Conservation (phyloP, 2,888 invertebrate species). For the Acanthococcus lagerstroemiae region DNA sequence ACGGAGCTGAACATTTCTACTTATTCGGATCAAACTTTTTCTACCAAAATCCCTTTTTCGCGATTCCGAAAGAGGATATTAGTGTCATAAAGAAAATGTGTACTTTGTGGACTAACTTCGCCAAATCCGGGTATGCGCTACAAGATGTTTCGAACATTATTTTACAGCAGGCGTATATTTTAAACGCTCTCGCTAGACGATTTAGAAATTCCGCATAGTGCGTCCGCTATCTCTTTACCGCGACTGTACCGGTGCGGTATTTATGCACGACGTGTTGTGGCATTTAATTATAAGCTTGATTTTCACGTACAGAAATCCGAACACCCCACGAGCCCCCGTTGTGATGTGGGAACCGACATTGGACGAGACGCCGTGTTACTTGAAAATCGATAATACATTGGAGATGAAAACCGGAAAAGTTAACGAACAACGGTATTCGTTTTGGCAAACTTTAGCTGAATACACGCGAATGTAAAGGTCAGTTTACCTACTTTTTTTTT, state of each 20-base stretch:
- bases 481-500: too few relatives aligned
- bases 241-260: too few relatives aligned
- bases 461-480: neutral
- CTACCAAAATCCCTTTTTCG: neutral
- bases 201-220: too few relatives aligned
- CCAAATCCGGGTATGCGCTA: constrained; percentile 58
- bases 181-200: too few relatives aligned
- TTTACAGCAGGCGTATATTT: neutral
- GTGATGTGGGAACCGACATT: constrained; percentile 1
- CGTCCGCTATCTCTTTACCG: too few relatives aligned
- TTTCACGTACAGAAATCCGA: constrained; percentile 7
- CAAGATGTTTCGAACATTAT: neutral
- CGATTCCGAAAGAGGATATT: constrained; percentile 40
- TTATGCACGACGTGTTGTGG: neutral
- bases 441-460: neutral
- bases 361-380: neutral
- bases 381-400: constrained; percentile 7
- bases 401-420: constrained; percentile 1
- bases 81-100: constrained; percentile 53
- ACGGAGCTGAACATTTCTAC: constrained; percentile 15
- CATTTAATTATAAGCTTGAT: neutral
- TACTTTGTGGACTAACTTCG: constrained; percentile 66
- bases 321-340: neutral
- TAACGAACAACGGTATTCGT: constrained; percentile 1
- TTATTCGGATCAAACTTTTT: constrained; percentile 14